Conservation (phyloP, 2,888 invertebrate genomes). For the Atethmia centrago region DNA sequence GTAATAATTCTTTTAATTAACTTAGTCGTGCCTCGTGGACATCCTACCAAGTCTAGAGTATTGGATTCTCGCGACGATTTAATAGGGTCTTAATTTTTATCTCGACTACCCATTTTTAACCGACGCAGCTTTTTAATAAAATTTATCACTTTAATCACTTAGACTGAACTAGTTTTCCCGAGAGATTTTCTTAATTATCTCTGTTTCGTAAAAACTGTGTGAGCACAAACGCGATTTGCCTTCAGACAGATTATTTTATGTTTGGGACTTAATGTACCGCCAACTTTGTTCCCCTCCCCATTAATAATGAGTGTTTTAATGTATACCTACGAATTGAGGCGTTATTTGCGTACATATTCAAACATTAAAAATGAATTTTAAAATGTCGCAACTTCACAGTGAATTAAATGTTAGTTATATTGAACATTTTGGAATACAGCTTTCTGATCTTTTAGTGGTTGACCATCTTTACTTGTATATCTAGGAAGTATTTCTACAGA, state of each 20-base stretch:
- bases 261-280: constrained; percentile 18
- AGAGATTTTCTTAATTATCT: not conserved
- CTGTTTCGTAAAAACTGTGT: not conserved
- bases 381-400: constrained; percentile 8
- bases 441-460: too few relatives aligned
- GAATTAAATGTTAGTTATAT: not conserved
- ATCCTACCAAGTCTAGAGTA: not conserved
- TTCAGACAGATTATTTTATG: constrained; percentile 23
- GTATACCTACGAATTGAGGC: constrained; percentile 34
- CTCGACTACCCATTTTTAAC: constrained; percentile 26
- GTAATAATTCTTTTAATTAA: constrained; percentile 38
- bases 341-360: constrained; percentile 29
- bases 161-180: constrained; percentile 15
- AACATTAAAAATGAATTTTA: too few relatives aligned
- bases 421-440: not conserved
- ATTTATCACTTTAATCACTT: constrained; percentile 29
- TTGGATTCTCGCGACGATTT: constrained; percentile 29
- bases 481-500: not conserved
- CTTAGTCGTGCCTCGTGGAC: not conserved
- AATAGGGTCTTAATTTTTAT: constrained; percentile 49
- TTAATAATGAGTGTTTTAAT: constrained; percentile 56
- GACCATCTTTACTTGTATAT: not conserved
- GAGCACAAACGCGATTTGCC: constrained; percentile 8
- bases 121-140: constrained; percentile 28
- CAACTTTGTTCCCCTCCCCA: constrained; percentile 49